Evolutionary conservation across 2,888 invertebrate genomes (phyloP).

Genomic region (Netelia melanura): DNA sequence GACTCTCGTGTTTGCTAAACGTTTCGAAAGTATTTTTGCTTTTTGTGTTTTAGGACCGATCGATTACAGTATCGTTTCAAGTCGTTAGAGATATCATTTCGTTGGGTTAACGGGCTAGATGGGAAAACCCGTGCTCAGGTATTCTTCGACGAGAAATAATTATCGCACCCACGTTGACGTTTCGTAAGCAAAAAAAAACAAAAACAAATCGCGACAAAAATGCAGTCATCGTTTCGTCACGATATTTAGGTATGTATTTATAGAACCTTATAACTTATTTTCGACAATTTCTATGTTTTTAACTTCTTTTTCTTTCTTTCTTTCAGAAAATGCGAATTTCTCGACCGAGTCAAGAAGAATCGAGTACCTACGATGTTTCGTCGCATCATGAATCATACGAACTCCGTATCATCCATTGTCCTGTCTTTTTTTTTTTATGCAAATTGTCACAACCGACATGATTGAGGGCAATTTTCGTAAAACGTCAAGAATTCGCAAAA

Average conservation of each 20-base stretch:
- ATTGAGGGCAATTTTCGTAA: too few relatives aligned
- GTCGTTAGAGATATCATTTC: background rate
- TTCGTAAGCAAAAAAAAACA: background rate
- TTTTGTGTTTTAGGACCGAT: background rate
- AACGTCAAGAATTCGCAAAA: background rate
- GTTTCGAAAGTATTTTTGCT: background rate
- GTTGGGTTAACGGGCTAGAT: background rate
- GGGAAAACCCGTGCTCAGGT: constrained; percentile 4
- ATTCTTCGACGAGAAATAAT: background rate
- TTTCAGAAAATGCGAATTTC: too few relatives aligned
- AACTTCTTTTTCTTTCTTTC: too few relatives aligned
- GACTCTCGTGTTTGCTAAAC: background rate
- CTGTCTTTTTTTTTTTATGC: too few relatives aligned
- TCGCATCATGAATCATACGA: too few relatives aligned
- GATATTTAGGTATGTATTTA: background rate
- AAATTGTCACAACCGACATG: too few relatives aligned
- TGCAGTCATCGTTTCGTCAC: background rate
- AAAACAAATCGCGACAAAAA: background rate
- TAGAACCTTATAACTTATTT: constrained; percentile 4
- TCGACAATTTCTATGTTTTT: background rate
- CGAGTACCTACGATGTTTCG: too few relatives aligned
- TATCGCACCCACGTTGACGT: background rate
- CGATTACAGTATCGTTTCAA: background rate
- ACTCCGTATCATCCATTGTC: too few relatives aligned
- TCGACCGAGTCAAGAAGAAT: too few relatives aligned